Percentiles rank a stretch among this genome's conserved stretches.
Evolutionary conservation across 2,797 vertebrate genomes (phyloP).

Genomic region (Loriculus beryllinus): DNA sequence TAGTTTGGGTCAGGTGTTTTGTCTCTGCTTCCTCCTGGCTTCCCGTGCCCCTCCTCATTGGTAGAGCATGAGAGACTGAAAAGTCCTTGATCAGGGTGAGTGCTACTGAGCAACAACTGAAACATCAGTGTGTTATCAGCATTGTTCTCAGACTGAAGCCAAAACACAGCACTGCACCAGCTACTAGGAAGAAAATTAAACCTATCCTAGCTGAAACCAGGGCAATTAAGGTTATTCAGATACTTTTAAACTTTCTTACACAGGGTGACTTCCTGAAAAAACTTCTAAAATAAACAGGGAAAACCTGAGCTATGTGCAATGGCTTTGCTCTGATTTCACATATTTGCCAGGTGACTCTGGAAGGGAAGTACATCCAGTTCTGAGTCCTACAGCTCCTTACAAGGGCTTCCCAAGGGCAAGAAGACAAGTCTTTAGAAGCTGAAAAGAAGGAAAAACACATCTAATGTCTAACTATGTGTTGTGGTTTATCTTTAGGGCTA

Average conservation of each 20-base stretch:
- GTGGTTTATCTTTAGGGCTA: neutral
- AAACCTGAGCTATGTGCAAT: neutral
- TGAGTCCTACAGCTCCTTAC: neutral
- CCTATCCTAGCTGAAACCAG: neutral
- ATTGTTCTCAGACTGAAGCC: neutral
- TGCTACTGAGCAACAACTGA: neutral
- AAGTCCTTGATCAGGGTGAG: neutral
- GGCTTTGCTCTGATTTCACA: neutral
- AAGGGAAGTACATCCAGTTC: neutral
- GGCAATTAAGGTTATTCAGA: neutral
- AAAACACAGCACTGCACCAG: neutral
- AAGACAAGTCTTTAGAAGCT: neutral
- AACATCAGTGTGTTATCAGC: neutral
- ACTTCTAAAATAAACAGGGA: neutral
- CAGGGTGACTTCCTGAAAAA: neutral
- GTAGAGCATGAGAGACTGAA: neutral
- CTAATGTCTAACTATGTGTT: neutral
- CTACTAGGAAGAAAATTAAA: neutral
- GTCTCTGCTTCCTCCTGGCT: neutral
- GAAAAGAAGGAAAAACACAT: neutral
- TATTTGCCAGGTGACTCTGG: neutral
- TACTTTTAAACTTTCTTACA: neutral
- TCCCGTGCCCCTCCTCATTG: neutral
- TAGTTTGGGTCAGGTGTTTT: neutral
- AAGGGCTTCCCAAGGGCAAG: neutral